These are phyloP conservation scores for Saccostrea glomerata DNA, from an alignment of 1,140 invertebrate genomes.

Conservation along the genomic window DNA sequence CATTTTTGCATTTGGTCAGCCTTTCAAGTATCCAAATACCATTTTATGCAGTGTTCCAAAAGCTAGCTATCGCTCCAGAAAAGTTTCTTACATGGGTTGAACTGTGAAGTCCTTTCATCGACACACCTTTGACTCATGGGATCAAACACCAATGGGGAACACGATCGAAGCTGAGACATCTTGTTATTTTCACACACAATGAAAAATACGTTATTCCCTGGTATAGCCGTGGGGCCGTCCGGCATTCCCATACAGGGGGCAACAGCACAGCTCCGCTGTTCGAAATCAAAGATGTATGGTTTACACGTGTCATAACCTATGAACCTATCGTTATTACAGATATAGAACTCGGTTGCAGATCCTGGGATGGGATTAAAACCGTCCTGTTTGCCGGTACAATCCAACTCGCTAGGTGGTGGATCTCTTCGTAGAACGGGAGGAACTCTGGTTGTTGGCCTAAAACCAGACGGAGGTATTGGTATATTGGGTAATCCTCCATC, in stretches of 20 bases:
- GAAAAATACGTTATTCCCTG: constrained; percentile 25
- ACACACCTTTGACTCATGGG: constrained; percentile 4
- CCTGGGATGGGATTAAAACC: background rate
- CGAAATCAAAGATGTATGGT: constrained; percentile 38
- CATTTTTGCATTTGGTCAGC: constrained; percentile 3
- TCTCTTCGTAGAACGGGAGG: background rate
- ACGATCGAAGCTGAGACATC: background rate
- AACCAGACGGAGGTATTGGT: background rate
- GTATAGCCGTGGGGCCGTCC: background rate
- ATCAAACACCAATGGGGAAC: constrained; percentile 41
- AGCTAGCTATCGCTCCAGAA: background rate
- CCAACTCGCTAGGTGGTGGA: background rate
- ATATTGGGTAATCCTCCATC: background rate
- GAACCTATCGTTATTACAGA: constrained; percentile 3
- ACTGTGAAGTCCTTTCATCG: background rate
- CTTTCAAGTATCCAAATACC: background rate
- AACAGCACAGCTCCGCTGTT: constrained; percentile 3
- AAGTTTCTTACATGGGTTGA: constrained; percentile 48
- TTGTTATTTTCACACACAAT: constrained; percentile 30
- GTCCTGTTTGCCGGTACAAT: background rate
- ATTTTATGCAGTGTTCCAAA: background rate
- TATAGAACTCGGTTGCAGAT: constrained; percentile 19
- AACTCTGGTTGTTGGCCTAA: background rate
- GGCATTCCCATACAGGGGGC: constrained; percentile 27
- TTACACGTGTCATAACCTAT: constrained; percentile 29